Evolutionary conservation across 2,888 invertebrate genomes (phyloP).

Genomic region (Carabus problematicus): DNA sequence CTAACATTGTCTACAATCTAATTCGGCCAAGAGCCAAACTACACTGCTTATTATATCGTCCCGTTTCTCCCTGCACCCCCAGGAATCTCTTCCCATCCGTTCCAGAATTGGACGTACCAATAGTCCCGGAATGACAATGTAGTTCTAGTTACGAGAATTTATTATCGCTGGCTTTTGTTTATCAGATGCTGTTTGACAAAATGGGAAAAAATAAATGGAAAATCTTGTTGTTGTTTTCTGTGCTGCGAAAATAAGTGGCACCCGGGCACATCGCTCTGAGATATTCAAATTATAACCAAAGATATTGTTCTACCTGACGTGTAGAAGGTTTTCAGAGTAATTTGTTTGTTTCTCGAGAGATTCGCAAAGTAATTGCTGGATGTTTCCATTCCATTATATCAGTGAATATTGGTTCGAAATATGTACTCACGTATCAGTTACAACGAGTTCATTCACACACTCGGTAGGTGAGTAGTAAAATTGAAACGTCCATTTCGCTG

Average conservation of each 20-base stretch:
- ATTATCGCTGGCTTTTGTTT: constrained; percentile 30
- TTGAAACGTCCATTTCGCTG: too few species aligned
- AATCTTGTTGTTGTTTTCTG: neutral
- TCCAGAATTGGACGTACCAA: constrained; percentile 28
- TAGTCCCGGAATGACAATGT: neutral
- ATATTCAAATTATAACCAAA: too few species aligned
- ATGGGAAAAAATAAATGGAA: constrained; percentile 8
- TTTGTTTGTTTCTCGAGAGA: too few species aligned
- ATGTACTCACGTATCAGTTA: too few species aligned
- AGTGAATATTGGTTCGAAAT: too few species aligned
- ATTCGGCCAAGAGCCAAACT: constrained; percentile 40
- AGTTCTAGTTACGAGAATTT: constrained; percentile 24
- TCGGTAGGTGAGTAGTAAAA: too few species aligned
- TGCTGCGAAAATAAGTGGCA: neutral
- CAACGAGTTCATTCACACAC: too few species aligned
- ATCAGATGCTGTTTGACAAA: constrained; percentile 24
- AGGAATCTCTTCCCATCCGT: constrained; percentile 16
- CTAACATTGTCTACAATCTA: constrained; percentile 30
- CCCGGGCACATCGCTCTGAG: too few species aligned
- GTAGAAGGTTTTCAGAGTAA: too few species aligned
- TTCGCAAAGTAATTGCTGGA: too few species aligned
- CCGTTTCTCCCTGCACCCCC: neutral
- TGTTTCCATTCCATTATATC: too few species aligned
- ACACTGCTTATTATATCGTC: constrained; percentile 33
- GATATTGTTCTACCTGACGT: too few species aligned